These are phyloP conservation scores for Macrosoma leucophasiata DNA, from an alignment of 2,888 invertebrate genomes.

Conservation along the genomic window DNA sequence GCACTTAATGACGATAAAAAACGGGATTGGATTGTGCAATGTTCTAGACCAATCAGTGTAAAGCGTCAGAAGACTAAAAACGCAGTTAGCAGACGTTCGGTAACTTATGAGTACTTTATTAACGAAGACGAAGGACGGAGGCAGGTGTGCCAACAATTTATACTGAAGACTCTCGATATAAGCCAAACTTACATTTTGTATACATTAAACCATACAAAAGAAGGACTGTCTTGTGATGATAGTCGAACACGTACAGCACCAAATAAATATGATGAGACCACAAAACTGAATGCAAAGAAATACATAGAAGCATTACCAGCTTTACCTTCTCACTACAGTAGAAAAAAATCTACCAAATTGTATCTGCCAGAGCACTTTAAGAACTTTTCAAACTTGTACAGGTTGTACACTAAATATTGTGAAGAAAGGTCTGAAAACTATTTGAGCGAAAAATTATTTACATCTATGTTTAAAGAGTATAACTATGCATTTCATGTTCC, in stretches of 20 bases:
- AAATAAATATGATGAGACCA: slow-evolving; percentile 13
- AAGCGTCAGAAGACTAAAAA: slow-evolving; percentile 10
- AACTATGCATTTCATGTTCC: slow-evolving; percentile 8
- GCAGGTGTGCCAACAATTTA: slow-evolving; percentile 23
- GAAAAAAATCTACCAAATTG: slow-evolving; percentile 9
- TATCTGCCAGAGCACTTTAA: slow-evolving; percentile 8
- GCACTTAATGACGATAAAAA: slow-evolving; percentile 12
- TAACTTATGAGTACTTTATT: slow-evolving; percentile 22
- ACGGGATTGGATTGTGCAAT: slow-evolving; percentile 21
- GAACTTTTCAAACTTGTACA: slow-evolving; percentile 7
- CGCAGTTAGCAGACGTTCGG: slow-evolving; percentile 12
- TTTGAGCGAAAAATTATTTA: slow-evolving; percentile 10
- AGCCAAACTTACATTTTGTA: slow-evolving; percentile 20
- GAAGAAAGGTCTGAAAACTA: slow-evolving; percentile 5
- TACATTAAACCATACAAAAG: slow-evolving; percentile 13
- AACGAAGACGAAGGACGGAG: slow-evolving; percentile 20
- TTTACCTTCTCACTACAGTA: slow-evolving; percentile 9
- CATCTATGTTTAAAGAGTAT: slow-evolving; percentile 5
- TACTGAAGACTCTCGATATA: slow-evolving; percentile 20
- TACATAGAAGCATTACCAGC: slow-evolving; percentile 12
- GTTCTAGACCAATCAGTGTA: slow-evolving; percentile 9
- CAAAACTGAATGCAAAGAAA: slow-evolving; percentile 13
- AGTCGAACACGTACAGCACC: slow-evolving; percentile 10
- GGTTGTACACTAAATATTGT: slow-evolving; percentile 8
- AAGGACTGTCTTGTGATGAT: slow-evolving; percentile 14